Evolutionary conservation across 2,797 vertebrate genomes (phyloP).

Genomic region (Argya squamiceps): DNA sequence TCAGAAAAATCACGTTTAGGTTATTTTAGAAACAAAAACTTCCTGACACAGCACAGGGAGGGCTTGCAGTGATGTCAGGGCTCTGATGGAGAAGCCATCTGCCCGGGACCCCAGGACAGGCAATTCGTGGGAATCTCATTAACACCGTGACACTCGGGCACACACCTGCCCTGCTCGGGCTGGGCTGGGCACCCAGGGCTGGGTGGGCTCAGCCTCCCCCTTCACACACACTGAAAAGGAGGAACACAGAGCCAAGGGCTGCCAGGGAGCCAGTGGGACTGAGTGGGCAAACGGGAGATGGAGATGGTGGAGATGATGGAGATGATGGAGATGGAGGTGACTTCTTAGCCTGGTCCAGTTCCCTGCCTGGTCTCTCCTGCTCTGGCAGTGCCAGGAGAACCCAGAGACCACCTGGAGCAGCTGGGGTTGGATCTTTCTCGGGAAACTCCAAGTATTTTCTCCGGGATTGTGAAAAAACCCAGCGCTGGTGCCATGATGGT

Average conservation of each 20-base stretch:
- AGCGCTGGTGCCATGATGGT: not conserved
- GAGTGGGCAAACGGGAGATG: accelerated
- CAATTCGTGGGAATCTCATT: not conserved
- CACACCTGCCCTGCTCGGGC: not conserved
- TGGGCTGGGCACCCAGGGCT: accelerated
- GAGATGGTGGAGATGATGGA: not conserved
- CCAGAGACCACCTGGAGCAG: accelerated
- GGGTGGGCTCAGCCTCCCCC: not conserved
- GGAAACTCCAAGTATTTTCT: accelerated
- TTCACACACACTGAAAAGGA: accelerated
- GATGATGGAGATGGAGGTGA: not conserved
- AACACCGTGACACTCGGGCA: not conserved
- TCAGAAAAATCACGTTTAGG: not conserved
- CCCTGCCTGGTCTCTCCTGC: not conserved
- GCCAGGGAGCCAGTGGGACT: not conserved
- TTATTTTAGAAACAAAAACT: not conserved
- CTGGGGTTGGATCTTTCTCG: too few relatives aligned
- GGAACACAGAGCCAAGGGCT: not conserved
- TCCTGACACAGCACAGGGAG: not conserved
- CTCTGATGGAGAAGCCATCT: conserved; percentile 52
- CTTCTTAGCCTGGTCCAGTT: not conserved
- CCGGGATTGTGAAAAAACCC: not conserved
- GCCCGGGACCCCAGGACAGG: not conserved
- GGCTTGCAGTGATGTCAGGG: not conserved
- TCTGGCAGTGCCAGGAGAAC: not conserved